Evolutionary conservation across 2,113 vertebrate species (phyloP).

Genomic region (Bagarius yarrelli): DNA sequence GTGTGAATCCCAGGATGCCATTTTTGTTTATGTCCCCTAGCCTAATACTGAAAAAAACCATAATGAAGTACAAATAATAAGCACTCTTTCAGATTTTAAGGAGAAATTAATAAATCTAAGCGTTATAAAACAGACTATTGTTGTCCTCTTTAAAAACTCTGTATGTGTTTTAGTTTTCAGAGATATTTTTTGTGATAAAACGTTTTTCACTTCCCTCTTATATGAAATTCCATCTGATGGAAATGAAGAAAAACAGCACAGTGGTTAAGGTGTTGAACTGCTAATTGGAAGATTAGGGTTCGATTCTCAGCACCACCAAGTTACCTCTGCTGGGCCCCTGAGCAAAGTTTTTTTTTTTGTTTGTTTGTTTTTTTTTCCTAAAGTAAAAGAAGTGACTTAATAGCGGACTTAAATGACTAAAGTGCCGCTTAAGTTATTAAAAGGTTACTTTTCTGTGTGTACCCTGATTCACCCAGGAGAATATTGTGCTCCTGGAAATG

Average conservation of each 20-base stretch:
- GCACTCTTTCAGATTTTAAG: not conserved
- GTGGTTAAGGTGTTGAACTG: too few species aligned
- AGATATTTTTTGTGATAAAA: not conserved
- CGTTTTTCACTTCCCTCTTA: not conserved
- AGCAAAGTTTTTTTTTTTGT: not conserved
- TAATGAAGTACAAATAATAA: not conserved
- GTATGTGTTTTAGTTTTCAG: not conserved
- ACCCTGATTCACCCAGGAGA: slow-evolving; percentile 88
- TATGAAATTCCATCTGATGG: not conserved
- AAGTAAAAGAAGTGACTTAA: not conserved
- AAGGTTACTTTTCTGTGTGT: slow-evolving; percentile 88
- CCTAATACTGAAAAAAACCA: not conserved
- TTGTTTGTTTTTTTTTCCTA: not conserved
- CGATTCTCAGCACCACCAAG: too few species aligned
- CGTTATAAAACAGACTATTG: not conserved
- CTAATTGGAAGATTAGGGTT: too few species aligned
- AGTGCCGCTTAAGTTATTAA: not conserved
- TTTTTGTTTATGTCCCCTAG: not conserved
- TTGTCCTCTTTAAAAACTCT: not conserved
- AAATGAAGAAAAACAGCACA: not conserved
- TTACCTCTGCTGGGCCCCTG: not conserved
- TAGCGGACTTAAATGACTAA: not conserved
- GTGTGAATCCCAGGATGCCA: not conserved
- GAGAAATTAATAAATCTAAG: not conserved
- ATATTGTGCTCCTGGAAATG: slow-evolving; percentile 67